Base-by-base conservation (phyloP, 35 echinoderm and acorn worm species). In the Anneissia japonica region DNA sequence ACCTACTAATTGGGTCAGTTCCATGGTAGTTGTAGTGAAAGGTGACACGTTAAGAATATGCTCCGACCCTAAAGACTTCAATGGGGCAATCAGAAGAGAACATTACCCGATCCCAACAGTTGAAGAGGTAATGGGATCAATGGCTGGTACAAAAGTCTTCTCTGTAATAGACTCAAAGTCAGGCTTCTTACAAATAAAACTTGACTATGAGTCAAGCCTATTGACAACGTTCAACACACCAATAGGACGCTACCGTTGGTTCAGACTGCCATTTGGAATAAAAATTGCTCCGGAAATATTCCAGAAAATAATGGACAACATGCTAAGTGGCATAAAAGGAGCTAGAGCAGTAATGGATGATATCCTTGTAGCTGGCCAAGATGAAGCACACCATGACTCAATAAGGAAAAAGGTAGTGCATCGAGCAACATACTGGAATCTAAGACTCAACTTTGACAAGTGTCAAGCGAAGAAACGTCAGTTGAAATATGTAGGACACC, bases 401-500 rank as follows among this genome's bases (percentile, higher is more conserved):
- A 81, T 90, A 7, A 46, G 89, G 46, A 83, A 90, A 26, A 80
- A 90, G 72, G 94, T 97, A 12, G 56, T 87, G 6, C 29, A 45
- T 2, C 83, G 84, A 81, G 87, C 90, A n/a, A 92, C 87, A 30
- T 72, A 97, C 38, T 92, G 85, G 72, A 97, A 97, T 46, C 51
- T 97, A 30, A 92, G 88, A 72, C 79, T 93, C 7, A 97, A 93
- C 83, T 80, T 90, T 35, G 81, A 83, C 0, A 93, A 92, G 55
- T 92, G 90, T 74, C 87, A 97, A 74, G 87, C 90, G 23, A 46
- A 81, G 80, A 84, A 90, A 46, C 17, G 38, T 12, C 12, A 85
- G 43, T 90, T 92, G 17, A 97, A 97, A 80, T 97, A 97, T 76
- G 80, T 97, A 36, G 94, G 90, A 28, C 90, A 93, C 73, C 36